A percentile compares a stretch with the other conserved stretches of the same genome.
Evolutionary conservation across 1,140 invertebrate genomes (phyloP).

Genomic region (Tetraneura akinire): DNA sequence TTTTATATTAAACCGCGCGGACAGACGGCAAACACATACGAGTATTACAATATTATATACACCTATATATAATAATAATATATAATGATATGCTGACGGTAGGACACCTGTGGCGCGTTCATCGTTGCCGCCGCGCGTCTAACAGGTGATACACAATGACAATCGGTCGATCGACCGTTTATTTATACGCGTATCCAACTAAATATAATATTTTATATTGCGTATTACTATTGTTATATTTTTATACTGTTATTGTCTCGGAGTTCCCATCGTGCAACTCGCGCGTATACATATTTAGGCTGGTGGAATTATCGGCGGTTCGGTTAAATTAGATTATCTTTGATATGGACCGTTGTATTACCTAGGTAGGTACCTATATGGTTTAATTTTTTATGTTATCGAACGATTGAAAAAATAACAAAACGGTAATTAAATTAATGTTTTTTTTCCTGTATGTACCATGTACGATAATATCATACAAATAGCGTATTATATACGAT

Average conservation of each 20-base stretch:
- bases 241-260: slow-evolving; percentile 30
- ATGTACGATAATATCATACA: too few species aligned
- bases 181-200: slow-evolving; percentile 16
- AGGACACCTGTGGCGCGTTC: slow-evolving; percentile 36
- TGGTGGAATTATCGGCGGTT: slow-evolving; percentile 25
- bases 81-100: not conserved
- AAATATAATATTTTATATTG: not conserved
- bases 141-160: slow-evolving; percentile 46
- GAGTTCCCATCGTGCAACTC: slow-evolving; percentile 27
- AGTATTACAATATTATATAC: too few species aligned
- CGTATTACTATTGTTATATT: not conserved
- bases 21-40: slow-evolving; percentile 33
- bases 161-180: slow-evolving; percentile 30
- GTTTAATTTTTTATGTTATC: too few species aligned
- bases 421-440: slow-evolving; percentile 1
- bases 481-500: too few species aligned
- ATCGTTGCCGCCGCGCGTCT: not conserved
- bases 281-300: not conserved
- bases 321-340: slow-evolving; percentile 50
- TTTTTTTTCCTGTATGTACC: slow-evolving; percentile 3
- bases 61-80: not conserved
- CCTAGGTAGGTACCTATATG: too few species aligned
- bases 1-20: slow-evolving; percentile 25
- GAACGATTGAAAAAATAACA: slow-evolving; percentile 9
- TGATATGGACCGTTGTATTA: not conserved